Evolutionary conservation across 2,113 vertebrate species (phyloP), one percentile per base, ranked within the genome.

Genomic region (Phrynosoma blainvillii): DNA sequence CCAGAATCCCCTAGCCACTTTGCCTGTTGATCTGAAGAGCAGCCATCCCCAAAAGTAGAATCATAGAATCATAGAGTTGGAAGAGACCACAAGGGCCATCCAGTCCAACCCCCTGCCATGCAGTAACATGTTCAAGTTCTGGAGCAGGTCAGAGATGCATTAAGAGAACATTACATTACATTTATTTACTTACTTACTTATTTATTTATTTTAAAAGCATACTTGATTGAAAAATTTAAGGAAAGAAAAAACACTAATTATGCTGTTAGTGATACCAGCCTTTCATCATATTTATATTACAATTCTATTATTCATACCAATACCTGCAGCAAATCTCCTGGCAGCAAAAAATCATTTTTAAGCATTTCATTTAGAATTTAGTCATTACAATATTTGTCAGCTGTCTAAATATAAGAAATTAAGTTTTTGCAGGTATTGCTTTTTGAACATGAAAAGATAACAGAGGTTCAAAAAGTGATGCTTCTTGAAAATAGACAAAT

Each of bases 361-460:
- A 73, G 73, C 80, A 85, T 66, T 89, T 91, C 56, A n/a, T 52
- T 86, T 89, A 84, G 27, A 27, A 75, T 86, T 16, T 52, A 7
- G 21, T 82, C 23, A 77, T 13, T 91, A 77, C 13, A 90, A 27
- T 84, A 87, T 86, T 84, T 0, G 0, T 88, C 32, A 56, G 21
- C 87, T 65, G 27, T 32, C 73, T 30, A 65, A 66, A 2, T 21
- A 77, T 5, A 52, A 79, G 25, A 90, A 30, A 16, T 73, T 9
- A 65, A 2, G 12, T 54, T 32, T 71, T 23, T 84, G 1, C 14
- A 7, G 32, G 9, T 73, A 56, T 81, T 74, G 23, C 87, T 80
- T 89, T 42, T 59, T 66, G 1, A 83, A 14, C 30, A 18, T 79
- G 10, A 5, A 36, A 42, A n/a, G 73, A 0, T 25, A 70, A 21